A percentile compares a stretch with the other conserved stretches of the same genome.
Conservation (phyloP, 2,113 vertebrate species). For the Oncorhynchus kisutch region DNA sequence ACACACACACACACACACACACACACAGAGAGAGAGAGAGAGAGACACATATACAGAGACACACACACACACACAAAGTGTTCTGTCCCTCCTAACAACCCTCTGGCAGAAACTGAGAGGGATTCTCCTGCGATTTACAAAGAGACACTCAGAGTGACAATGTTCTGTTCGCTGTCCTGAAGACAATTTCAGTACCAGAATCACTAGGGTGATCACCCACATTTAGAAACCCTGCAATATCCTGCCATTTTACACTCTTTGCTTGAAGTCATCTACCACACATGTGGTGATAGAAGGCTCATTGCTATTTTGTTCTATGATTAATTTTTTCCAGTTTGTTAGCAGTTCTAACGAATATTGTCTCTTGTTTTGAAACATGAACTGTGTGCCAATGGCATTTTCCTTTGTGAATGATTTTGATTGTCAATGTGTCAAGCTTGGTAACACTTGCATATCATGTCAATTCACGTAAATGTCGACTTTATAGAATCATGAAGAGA, state of each 20-base stretch:
- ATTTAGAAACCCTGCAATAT: constrained; percentile 45
- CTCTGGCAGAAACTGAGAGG: constrained; percentile 42
- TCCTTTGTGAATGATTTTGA: too few relatives aligned
- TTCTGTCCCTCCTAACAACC: constrained; percentile 22
- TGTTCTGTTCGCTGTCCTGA: constrained; percentile 82
- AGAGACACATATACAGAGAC: constrained; percentile 14
- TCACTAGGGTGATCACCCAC: constrained; percentile 80
- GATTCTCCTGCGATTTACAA: constrained; percentile 32
- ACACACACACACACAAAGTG: constrained; percentile 26
- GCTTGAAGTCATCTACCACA: background rate
- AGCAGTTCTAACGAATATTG: too few relatives aligned
- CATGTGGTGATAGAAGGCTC: background rate
- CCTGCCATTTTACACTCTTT: constrained; percentile 20
- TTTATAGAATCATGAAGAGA: too few relatives aligned
- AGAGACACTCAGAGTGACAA: constrained; percentile 53
- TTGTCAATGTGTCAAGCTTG: too few relatives aligned
- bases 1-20: too few relatives aligned
- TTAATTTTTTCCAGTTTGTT: too few relatives aligned
- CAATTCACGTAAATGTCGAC: too few relatives aligned
- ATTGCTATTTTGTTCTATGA: too few relatives aligned
- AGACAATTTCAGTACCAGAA: constrained; percentile 73
- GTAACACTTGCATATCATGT: too few relatives aligned
- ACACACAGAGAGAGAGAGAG: too few relatives aligned
- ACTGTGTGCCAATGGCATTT: too few relatives aligned
- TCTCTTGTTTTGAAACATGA: too few relatives aligned